Conservation (phyloP, 2,888 invertebrate genomes). For the Perizoma affinitatum region DNA sequence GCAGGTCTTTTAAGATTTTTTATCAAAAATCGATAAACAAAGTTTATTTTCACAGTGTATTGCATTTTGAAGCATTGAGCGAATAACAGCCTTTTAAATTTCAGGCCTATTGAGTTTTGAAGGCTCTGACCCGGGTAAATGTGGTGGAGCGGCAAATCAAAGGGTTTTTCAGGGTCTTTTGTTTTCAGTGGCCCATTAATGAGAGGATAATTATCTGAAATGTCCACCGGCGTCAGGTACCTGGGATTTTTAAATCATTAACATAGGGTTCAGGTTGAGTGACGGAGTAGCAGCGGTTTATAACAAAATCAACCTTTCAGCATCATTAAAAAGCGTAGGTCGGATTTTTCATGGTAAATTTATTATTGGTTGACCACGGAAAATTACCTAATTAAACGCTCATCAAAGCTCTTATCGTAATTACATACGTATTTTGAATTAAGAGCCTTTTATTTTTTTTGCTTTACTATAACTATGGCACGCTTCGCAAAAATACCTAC, state of each 20-base stretch:
- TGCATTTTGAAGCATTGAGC: constrained; percentile 45
- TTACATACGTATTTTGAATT: too few species aligned
- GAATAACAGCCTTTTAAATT: constrained; percentile 59
- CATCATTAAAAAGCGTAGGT: too few species aligned
- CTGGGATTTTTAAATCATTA: constrained; percentile 37
- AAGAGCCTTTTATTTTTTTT: too few species aligned
- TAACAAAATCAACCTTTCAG: constrained; percentile 2
- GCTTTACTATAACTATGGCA: too few species aligned
- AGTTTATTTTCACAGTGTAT: constrained; percentile 30
- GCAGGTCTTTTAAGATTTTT: constrained; percentile 20
- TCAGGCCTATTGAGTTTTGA: constrained; percentile 71
- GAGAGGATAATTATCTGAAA: constrained; percentile 65
- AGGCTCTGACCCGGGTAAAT: constrained; percentile 72
- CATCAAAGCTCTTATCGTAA: too few species aligned
- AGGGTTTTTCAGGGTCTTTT: constrained; percentile 73
- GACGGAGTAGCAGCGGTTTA: constrained; percentile 12
- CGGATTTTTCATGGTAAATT: too few species aligned
- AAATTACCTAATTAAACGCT: too few species aligned
- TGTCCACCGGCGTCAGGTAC: constrained; percentile 47
- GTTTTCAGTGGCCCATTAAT: constrained; percentile 63
- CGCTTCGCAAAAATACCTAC: too few species aligned
- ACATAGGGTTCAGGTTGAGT: constrained; percentile 32
- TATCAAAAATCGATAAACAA: constrained; percentile 13
- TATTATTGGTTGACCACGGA: too few species aligned
- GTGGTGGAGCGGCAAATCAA: constrained; percentile 80